Conservation (phyloP, 2,888 invertebrate species). For the Scotopteryx bipunctaria region DNA sequence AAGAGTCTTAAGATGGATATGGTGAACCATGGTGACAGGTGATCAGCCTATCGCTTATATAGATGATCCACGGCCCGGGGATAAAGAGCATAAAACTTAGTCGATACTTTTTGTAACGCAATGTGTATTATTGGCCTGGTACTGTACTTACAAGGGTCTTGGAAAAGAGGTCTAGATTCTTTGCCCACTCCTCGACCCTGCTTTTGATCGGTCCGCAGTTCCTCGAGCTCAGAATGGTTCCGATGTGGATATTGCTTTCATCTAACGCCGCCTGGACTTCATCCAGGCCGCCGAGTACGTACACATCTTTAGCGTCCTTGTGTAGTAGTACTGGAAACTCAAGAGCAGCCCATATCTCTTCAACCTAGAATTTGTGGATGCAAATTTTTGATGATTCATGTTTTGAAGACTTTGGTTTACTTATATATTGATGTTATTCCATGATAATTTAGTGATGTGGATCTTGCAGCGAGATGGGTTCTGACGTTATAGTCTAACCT, state of each 20-base stretch:
- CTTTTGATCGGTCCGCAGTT: slow-evolving; percentile 93
- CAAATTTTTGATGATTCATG: not conserved
- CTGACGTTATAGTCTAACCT: too few relatives aligned
- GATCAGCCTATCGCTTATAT: too few relatives aligned
- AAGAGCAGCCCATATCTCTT: slow-evolving; percentile 91
- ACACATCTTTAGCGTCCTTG: slow-evolving; percentile 93
- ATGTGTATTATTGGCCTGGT: too few relatives aligned
- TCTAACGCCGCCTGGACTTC: slow-evolving; percentile 92
- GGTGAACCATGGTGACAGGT: too few relatives aligned
- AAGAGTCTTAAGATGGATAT: too few relatives aligned
- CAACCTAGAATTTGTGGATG: slow-evolving; percentile 83
- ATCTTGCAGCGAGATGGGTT: too few relatives aligned
- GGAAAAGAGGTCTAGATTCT: slow-evolving; percentile 89
- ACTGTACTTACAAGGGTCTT: slow-evolving; percentile 90
- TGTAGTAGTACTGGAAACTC: slow-evolving; percentile 91
- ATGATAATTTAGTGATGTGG: too few relatives aligned
- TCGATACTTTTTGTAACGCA: too few relatives aligned
- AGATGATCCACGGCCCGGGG: too few relatives aligned
- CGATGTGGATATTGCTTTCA: slow-evolving; percentile 93
- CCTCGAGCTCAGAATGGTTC: slow-evolving; percentile 93
- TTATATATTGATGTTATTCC: too few relatives aligned
- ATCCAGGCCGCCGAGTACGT: slow-evolving; percentile 91
- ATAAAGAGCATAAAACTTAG: not conserved
- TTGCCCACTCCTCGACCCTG: slow-evolving; percentile 92
- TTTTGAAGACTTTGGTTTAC: too few relatives aligned